These are phyloP conservation scores for Tympanuchus pallidicinctus DNA, from an alignment of 2,113 vertebrate species.

Conservation along the genomic window DNA sequence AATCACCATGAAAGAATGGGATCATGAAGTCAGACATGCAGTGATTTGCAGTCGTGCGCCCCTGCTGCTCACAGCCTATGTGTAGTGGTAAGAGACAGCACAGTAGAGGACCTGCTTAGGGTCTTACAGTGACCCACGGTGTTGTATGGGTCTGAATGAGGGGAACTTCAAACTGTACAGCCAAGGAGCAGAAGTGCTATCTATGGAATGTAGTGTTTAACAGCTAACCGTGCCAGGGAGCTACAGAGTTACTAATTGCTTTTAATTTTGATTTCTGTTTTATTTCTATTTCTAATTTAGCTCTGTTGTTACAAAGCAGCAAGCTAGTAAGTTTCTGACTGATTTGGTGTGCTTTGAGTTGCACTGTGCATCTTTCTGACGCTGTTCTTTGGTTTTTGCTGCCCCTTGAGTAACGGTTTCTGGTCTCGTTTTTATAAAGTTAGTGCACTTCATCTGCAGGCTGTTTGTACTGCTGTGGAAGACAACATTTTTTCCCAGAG, in stretches of 20 bases:
- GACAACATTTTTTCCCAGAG: background rate
- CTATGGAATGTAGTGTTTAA: background rate
- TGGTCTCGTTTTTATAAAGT: background rate
- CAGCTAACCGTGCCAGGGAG: background rate
- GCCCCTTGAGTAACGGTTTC: background rate
- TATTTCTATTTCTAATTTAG: background rate
- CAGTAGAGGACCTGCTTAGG: background rate
- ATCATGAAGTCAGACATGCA: background rate
- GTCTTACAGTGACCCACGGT: background rate
- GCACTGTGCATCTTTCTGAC: background rate
- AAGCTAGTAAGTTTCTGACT: background rate
- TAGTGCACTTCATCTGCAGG: background rate
- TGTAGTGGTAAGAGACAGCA: background rate
- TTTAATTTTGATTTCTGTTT: background rate
- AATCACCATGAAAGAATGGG: background rate
- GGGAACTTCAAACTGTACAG: background rate
- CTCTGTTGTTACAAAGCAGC: background rate
- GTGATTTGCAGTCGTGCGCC: background rate
- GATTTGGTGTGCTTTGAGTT: background rate
- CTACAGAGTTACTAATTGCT: background rate
- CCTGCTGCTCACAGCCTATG: background rate
- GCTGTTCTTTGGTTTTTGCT: background rate
- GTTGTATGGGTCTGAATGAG: background rate
- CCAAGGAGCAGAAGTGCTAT: background rate
- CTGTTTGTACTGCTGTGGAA: background rate